Conservation (phyloP, 2,797 vertebrate genomes). For the Crotalus adamanteus region DNA sequence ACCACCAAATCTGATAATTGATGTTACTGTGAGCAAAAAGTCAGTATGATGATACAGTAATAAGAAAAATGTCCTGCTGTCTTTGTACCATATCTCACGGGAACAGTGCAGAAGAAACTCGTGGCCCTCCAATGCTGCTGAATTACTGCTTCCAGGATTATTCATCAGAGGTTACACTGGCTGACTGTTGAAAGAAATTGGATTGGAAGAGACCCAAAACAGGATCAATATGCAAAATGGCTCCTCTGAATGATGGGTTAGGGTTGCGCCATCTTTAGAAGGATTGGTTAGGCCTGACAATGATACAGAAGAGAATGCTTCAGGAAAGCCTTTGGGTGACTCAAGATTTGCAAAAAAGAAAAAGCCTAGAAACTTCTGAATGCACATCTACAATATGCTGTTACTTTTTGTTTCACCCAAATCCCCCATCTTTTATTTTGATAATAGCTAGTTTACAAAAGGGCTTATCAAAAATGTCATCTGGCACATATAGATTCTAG, state of each 20-base stretch:
- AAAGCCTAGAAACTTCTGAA: not conserved
- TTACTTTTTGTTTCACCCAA: not conserved
- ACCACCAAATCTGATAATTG: not conserved
- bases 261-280: not conserved
- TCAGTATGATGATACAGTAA: not conserved
- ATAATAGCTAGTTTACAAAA: not conserved
- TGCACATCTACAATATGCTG: not conserved
- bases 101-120: not conserved
- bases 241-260: not conserved
- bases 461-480: not conserved
- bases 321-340: not conserved
- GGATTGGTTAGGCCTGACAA: not conserved
- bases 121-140: not conserved
- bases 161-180: not conserved
- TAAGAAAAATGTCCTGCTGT: not conserved
- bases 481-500: not conserved
- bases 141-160: not conserved
- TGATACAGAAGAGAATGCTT: not conserved
- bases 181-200: not conserved
- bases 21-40: not conserved
- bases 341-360: not conserved
- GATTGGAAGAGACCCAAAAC: conserved; percentile 4
- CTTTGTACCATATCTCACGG: not conserved
- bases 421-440: not conserved
- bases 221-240: not conserved